Evolutionary conservation across 2,888 invertebrate species (phyloP).

Genomic region (Leucophora obtusa): DNA sequence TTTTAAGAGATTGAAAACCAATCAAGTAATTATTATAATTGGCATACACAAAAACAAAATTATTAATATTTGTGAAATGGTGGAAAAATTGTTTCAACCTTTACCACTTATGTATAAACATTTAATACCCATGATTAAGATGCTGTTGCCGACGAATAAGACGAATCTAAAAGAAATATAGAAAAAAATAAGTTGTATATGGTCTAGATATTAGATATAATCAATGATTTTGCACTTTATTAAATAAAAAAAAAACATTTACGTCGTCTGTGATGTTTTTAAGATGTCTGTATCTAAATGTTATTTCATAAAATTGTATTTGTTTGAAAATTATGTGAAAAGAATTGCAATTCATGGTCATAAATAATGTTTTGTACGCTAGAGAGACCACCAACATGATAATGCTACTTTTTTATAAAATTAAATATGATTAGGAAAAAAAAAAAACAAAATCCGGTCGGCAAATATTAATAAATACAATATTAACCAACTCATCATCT

Average conservation of each 20-base stretch:
- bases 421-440: slow-evolving; percentile 13
- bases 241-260: neutral
- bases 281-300: slow-evolving; percentile 15
- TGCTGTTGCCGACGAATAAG: neutral
- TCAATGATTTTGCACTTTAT: slow-evolving; percentile 55
- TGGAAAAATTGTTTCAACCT: slow-evolving; percentile 23
- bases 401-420: slow-evolving; percentile 6
- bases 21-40: slow-evolving; percentile 62
- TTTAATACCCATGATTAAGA: slow-evolving; percentile 30
- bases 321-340: slow-evolving; percentile 26
- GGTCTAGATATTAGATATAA: slow-evolving; percentile 43
- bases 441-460: slow-evolving; percentile 36
- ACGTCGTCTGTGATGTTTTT: slow-evolving; percentile 26
- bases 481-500: slow-evolving; percentile 9
- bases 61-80: slow-evolving; percentile 21
- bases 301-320: slow-evolving; percentile 21
- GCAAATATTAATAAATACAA: slow-evolving; percentile 48
- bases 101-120: slow-evolving; percentile 12
- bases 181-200: neutral
- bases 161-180: neutral
- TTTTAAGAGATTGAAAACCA: slow-evolving; percentile 17
- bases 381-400: slow-evolving; percentile 64
- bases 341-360: slow-evolving; percentile 66
- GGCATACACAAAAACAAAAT: slow-evolving; percentile 39
- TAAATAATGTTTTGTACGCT: slow-evolving; percentile 63